These are phyloP conservation scores for Hirudinaria manillensis DNA, from an alignment of 2,888 invertebrate genomes.

Conservation along the genomic window DNA sequence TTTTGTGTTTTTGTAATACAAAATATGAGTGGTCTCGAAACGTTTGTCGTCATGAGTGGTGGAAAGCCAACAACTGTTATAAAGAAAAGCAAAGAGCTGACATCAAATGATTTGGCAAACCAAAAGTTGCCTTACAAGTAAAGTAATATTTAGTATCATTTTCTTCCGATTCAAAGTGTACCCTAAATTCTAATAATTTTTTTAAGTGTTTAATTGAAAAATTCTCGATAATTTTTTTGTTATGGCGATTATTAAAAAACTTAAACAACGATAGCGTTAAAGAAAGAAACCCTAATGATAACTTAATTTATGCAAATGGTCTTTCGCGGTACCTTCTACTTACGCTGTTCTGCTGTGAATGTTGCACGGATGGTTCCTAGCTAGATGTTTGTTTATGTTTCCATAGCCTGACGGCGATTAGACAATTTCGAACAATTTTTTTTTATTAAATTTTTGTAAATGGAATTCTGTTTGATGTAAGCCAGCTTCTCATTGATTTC, in stretches of 20 bases:
- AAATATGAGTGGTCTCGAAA: conserved; percentile 12
- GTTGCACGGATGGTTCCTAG: no score
- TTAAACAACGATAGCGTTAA: not conserved
- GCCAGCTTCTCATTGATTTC: no score
- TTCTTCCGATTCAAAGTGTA: not conserved
- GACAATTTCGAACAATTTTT: no score
- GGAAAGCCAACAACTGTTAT: conserved; percentile 28
- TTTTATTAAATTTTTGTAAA: no score
- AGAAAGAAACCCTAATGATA: not conserved
- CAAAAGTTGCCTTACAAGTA: conserved; percentile 11
- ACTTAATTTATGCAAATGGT: not conserved
- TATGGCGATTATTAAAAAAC: not conserved
- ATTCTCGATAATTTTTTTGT: not conserved
- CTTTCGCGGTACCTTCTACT: conserved; percentile 7
- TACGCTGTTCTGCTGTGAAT: not conserved
- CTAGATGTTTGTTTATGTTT: conserved; percentile 2
- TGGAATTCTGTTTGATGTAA: no score
- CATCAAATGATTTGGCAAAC: not conserved
- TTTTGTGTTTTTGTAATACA: no score
- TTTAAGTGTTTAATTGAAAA: not conserved
- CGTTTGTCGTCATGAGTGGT: conserved; percentile 21
- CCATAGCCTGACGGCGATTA: no score
- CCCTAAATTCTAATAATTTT: not conserved
- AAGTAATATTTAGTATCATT: not conserved
- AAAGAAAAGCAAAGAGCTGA: not conserved